These are phyloP conservation scores for Danaus chrysippus DNA, from an alignment of 2,888 invertebrate species.

Conservation along the genomic window DNA sequence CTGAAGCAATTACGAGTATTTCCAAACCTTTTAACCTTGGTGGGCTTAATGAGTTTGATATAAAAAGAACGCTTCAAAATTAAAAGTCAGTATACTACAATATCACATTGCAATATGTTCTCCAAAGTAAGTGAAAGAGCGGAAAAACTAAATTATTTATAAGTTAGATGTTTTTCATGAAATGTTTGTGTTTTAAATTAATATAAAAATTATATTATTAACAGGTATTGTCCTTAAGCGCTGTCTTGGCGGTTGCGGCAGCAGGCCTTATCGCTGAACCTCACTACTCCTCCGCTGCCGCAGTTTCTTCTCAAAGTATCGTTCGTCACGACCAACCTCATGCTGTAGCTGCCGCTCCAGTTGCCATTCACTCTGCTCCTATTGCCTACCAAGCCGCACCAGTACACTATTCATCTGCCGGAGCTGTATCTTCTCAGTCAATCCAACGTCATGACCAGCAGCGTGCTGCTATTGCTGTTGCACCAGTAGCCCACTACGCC, in stretches of 20 bases:
- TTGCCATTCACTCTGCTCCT: slow-evolving; percentile 49
- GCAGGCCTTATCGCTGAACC: slow-evolving; percentile 48
- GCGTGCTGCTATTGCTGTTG: slow-evolving; percentile 39
- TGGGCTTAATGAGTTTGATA: slow-evolving; percentile 12
- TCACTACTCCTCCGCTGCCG: slow-evolving; percentile 52
- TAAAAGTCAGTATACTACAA: slow-evolving; percentile 10
- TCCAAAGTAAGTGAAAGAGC: slow-evolving; percentile 54
- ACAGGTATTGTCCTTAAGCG: slow-evolving; percentile 39
- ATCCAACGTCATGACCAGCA: slow-evolving; percentile 60
- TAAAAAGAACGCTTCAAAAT: slow-evolving; percentile 8
- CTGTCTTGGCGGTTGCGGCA: slow-evolving; percentile 42
- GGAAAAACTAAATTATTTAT: not conserved
- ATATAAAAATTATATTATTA: slow-evolving; percentile 17
- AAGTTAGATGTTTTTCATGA: not conserved
- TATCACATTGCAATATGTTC: slow-evolving; percentile 44
- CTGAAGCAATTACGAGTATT: too few species aligned
- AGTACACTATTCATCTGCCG: slow-evolving; percentile 21
- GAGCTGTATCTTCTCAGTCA: slow-evolving; percentile 51
- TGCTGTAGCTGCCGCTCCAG: slow-evolving; percentile 1
- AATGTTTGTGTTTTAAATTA: not conserved
- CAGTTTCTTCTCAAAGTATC: slow-evolving; percentile 57
- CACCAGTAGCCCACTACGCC: slow-evolving; percentile 45
- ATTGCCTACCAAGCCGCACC: slow-evolving; percentile 20
- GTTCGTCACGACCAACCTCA: slow-evolving; percentile 51
- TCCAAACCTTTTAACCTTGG: slow-evolving; percentile 9